Evolutionary conservation across 64 coral and sea anemone genomes (phyloP).

Genomic region (Astreopora myriophthalma): DNA sequence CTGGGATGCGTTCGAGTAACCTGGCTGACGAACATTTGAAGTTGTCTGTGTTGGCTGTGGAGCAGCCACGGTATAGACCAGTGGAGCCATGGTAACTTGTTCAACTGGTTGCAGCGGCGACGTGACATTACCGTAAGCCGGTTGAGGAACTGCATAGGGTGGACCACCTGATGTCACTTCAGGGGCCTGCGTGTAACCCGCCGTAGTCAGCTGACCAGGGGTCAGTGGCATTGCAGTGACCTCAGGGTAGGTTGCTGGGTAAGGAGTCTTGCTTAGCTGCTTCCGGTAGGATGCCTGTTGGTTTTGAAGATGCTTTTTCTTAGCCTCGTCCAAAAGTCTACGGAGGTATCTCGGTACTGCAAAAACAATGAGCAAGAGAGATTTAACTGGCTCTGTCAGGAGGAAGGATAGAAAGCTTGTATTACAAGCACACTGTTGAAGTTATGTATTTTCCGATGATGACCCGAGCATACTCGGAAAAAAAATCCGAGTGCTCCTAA

Average conservation of each 20-base stretch:
- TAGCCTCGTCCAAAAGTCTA: not conserved
- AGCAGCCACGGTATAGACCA: not conserved
- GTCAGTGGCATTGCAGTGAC: not conserved
- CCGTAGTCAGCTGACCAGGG: conserved; percentile 3
- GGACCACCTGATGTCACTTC: not conserved
- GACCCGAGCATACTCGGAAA: no score
- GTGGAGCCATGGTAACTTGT: not conserved
- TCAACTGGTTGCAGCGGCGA: not conserved
- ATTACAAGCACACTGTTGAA: no score
- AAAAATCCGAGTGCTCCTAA: no score
- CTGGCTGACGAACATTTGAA: not conserved
- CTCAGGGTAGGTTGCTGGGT: not conserved
- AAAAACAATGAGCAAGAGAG: not conserved
- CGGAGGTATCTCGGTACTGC: not conserved
- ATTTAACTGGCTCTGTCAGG: no score
- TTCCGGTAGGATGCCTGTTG: not conserved
- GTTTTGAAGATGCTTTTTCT: not conserved
- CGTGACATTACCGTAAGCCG: not conserved
- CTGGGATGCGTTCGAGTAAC: not conserved
- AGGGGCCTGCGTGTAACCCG: not conserved
- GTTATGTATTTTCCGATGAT: no score
- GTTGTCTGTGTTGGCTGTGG: not conserved
- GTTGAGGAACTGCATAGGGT: not conserved
- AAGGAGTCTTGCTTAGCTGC: not conserved
- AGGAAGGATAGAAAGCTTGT: no score